Evolutionary conservation across 2,888 invertebrate species (phyloP), one percentile per base, ranked within the genome.

Genomic region (Noctua fimbriata): DNA sequence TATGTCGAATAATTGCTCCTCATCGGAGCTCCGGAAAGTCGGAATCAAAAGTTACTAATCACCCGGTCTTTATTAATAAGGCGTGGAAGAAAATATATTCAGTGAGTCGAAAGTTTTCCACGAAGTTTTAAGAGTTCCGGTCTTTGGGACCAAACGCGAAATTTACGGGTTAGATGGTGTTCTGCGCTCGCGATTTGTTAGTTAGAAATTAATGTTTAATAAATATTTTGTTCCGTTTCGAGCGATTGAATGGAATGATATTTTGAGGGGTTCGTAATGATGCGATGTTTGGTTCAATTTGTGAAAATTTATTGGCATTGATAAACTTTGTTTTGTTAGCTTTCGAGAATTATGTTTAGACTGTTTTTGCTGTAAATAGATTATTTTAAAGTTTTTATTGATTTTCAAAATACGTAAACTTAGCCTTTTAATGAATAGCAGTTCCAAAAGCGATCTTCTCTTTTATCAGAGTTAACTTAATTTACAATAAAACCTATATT

Each of bases 1-100:
- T 95, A 95, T 95, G 96, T 96, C 95, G 94, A 95, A 95, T 95
- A 96, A 96, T 96, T 95, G 94, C 95, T 95, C 93, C 92, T 95
- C 95, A 94, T 95, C 92, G 93, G 88, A 91, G 91, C 88, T 91
- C 92, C 92, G 92, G 91, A 89, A 93, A 94, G 92, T 94, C 90
- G 89, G 92, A 95, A 95, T 95, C 95, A 94, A 94, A 95, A 96
- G 95, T 96, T 95, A 94, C 95, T 96, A 95, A 96, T 96, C 95
- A 95, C 95, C 92, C 90, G 88, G 91, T 93, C 93, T 92, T 93
- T 95, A 95, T 95, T 95, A 95, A 95, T 95, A 94, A 94, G 94
- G 91, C 92, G 90, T 83, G 83, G 89, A 87, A 86, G 89, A 89
- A 91, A 91, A 91, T 91, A 90, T 90, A 91, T 90, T 91, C 89